Evolutionary conservation across 2,888 invertebrate species (phyloP), one percentile per base, ranked within the genome.

Genomic region (Harpalus rufipes): DNA sequence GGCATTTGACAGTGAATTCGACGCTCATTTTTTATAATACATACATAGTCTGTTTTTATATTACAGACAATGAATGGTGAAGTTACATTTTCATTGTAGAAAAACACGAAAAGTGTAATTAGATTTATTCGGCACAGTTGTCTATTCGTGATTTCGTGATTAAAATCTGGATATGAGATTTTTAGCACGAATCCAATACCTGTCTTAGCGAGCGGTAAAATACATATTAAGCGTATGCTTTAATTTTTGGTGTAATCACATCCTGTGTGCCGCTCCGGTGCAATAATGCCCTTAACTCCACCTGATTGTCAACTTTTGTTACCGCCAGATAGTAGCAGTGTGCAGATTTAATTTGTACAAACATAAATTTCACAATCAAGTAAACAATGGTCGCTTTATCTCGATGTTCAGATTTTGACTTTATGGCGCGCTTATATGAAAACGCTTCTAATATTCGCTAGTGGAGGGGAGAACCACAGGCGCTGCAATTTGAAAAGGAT

Each of bases 281-380:
- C 10, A 14, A 7, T 16, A 8, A 51, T 78, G 78, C 25, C 21
- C 14, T 12, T 14, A 56, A 78, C 86, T 88, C 86, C 86, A 88
- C 88, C 88, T 88, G 89, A 90, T 90, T 90, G 90, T 90, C 90
- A 90, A 90, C 90, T 90, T 90, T 90, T 90, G 90, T 90, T 88
- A 88, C 89, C 88, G 87, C 87, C 87, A 89, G 89, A 89, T 90
- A 90, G 87, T 87, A 87, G 86, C 86, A 86, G 87, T 87, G 88
- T 87, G 88, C 90, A 90, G 90, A 91, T 91, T 91, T 91, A 91
- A 91, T 91, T 91, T 91, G 91, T 91, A 91, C 91, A 90, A 90
- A 91, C 91, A 91, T 91, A 91, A 91, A 91, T 91, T 91, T 89
- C 90, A 90, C 91, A 91, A 91, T 91, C 91, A 90, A 90, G 90